Evolutionary conservation across 1,140 invertebrate genomes (phyloP).

Genomic region (Aphelinus atriplicis): DNA sequence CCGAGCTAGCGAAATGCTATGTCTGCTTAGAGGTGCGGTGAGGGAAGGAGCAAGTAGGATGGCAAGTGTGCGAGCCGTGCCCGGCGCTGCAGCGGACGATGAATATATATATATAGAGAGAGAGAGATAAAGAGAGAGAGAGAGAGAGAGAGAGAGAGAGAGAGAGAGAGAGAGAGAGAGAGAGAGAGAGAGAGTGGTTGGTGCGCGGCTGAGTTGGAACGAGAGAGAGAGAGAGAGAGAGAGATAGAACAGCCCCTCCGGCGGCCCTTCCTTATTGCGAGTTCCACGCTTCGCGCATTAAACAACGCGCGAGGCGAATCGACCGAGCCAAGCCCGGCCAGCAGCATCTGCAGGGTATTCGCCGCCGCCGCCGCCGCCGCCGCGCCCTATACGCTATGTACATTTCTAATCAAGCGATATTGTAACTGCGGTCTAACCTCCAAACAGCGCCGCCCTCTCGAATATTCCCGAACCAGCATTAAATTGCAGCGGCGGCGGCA

Average conservation of each 20-base stretch:
- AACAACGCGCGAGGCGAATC: conserved; percentile 59
- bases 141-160: conserved; percentile 3
- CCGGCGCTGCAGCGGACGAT: conserved; percentile 27
- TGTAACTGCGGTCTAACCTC: conserved; percentile 68
- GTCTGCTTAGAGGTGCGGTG: no score
- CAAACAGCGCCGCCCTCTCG: conserved; percentile 57
- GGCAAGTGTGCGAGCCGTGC: conserved; percentile 46
- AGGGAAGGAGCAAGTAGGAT: conserved; percentile 2
- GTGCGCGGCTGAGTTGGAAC: no score
- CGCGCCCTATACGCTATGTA: conserved; percentile 61
- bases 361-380: conserved; percentile 27
- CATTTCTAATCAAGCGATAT: conserved; percentile 70
- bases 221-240: conserved; percentile 25
- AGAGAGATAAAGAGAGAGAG: no score
- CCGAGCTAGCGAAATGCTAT: no score
- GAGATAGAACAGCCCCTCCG: conserved; percentile 33
- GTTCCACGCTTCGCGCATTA: conserved; percentile 64
- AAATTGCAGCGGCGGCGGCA: conserved; percentile 40
- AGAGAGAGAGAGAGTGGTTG: no score
- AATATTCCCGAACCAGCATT: conserved; percentile 52
- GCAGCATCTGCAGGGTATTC: no score
- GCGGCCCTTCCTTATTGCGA: conserved; percentile 63
- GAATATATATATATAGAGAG: not conserved
- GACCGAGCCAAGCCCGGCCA: conserved; percentile 62
- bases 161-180: conserved; percentile 12